Base-by-base conservation (phyloP, 2,888 invertebrate genomes). In the Archips xylosteana region DNA sequence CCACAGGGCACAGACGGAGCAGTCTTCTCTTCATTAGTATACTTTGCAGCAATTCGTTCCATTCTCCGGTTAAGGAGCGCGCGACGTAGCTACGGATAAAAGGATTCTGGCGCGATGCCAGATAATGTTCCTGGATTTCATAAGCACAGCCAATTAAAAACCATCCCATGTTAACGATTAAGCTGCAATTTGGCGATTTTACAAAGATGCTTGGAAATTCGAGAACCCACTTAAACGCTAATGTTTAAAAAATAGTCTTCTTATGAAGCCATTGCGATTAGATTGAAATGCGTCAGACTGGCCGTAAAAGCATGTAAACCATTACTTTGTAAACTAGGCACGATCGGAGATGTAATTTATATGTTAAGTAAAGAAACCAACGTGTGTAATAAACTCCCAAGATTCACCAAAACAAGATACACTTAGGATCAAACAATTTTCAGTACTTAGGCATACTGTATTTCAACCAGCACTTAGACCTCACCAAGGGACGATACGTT, bases 231-330 rank as follows among this genome's bases (percentile, higher is more conserved):
- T 54, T 70, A 64, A 49, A 39, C 39, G 54, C 5, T 67, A 66
- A 64, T 57, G 32, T 32, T 45, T 64, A 45, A 32, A 51, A 13
- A 42, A 60, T 57, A 13, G 45, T 39, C 60, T 60, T 13, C 64
- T 60, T 69, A 64, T 76, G 70, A 75, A 79, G 78, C 75, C 75
- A 78, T 76, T 66, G 73, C 68, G 42, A 62, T 73, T 71, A 69
- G 72, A 78, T 80, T 78, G 76, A 77, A 78, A 80, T 76, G 76
- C 76, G 61, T 59, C 36, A 65, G 51, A 66, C 71, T 8, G 71
- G 54, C 77, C 78, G 76, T 81, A 75, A 75, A 78, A 64, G 75
- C 70, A 76, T 76, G 73, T 72, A 72, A 34, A 74, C 66, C 66
- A 42, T 71, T 68, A 65, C 57, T 74, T 70, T 61, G 74, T 65